A percentile compares a stretch with the other conserved stretches of the same genome.
These are phyloP conservation scores for Strix uralensis DNA, from an alignment of 2,113 vertebrate species.

Conservation along the genomic window DNA sequence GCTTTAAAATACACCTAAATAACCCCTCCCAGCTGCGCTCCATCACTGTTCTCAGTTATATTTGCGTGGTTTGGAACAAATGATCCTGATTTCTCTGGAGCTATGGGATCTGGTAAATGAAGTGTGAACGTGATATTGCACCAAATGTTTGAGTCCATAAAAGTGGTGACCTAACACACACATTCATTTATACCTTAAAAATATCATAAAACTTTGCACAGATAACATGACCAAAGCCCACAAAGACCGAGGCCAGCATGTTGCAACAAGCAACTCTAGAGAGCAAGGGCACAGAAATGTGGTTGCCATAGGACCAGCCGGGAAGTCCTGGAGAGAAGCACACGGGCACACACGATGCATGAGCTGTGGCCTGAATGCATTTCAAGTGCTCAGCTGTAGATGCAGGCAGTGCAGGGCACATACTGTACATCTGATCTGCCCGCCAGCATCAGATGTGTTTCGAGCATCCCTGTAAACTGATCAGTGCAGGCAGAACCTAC, in stretches of 20 bases:
- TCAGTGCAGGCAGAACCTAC: accelerated
- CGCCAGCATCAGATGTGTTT: neutral
- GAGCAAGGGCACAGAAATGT: accelerated
- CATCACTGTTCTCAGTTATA: neutral
- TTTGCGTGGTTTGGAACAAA: neutral
- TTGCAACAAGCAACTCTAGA: neutral
- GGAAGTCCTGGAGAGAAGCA: neutral
- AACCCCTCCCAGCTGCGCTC: neutral
- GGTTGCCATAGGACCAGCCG: accelerated
- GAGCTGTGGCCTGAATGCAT: neutral
- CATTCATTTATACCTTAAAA: neutral
- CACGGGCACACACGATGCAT: accelerated
- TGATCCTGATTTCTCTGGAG: neutral
- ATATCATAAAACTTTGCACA: neutral
- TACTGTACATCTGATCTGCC: neutral
- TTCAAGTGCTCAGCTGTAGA: neutral
- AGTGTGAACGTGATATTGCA: neutral
- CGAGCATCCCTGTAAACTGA: neutral
- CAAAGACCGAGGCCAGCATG: accelerated
- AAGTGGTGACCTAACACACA: neutral
- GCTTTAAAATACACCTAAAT: neutral
- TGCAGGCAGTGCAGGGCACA: neutral
- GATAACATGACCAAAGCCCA: neutral
- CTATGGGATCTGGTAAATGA: neutral
- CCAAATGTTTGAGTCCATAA: neutral